Conservation (phyloP, 2,888 invertebrate species). For the Plutella xylostella region DNA sequence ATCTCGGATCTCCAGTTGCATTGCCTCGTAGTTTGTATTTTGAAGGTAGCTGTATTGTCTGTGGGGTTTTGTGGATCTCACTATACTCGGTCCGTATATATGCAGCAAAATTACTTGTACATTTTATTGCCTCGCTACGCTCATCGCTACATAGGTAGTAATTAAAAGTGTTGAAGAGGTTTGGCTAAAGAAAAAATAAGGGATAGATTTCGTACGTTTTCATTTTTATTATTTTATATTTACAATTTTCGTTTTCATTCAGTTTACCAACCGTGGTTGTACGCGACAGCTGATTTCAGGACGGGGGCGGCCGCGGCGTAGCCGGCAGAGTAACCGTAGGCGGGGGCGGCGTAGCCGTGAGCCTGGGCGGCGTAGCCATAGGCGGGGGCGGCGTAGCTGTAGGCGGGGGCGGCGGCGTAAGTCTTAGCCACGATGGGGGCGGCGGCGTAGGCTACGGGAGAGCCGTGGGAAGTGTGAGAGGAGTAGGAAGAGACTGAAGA, state of each 20-base stretch:
- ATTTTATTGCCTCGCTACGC: no score
- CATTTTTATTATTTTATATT: neutral
- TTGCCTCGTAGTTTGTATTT: no score
- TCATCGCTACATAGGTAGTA: no score
- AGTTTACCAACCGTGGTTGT: conserved; percentile 18
- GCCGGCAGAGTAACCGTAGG: conserved; percentile 7
- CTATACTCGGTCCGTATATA: no score
- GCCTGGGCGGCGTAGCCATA: conserved; percentile 22
- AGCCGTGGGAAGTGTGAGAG: conserved; percentile 15
- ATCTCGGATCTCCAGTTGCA: no score
- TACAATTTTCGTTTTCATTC: neutral
- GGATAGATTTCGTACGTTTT: neutral
- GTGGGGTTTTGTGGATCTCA: no score
- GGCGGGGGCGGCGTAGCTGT: conserved; percentile 21
- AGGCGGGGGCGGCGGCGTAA: conserved; percentile 10
- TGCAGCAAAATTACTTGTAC: no score
- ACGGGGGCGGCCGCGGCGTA: conserved; percentile 23
- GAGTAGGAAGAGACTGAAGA: conserved; percentile 17
- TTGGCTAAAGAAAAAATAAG: no score
- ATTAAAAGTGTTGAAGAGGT: no score
- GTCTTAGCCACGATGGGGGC: conserved; percentile 21
- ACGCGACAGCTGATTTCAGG: conserved; percentile 30
- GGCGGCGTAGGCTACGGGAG: conserved; percentile 13
- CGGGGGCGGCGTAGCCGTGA: conserved; percentile 17
- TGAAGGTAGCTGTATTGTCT: no score